These are phyloP conservation scores for Prorops nasuta DNA, from an alignment of 1,140 invertebrate genomes.

Conservation along the genomic window DNA sequence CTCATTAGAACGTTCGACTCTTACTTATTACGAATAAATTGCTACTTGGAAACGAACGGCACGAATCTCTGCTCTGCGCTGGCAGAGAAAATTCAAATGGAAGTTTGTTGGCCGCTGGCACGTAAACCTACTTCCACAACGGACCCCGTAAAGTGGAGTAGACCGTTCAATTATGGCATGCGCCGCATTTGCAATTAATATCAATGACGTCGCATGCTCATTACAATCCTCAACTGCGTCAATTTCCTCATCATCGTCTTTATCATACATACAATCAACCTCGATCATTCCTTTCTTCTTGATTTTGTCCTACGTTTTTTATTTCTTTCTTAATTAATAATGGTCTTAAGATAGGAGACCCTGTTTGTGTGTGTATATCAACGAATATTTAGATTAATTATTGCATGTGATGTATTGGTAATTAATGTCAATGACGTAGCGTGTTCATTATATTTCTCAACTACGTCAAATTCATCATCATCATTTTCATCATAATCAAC, in stretches of 20 bases:
- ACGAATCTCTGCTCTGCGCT: neutral
- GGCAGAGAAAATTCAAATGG: slow-evolving; percentile 13
- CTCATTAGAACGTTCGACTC: neutral
- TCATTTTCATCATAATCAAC: too few species aligned
- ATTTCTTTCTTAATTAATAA: neutral
- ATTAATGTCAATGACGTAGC: too few species aligned
- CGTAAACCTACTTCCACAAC: neutral
- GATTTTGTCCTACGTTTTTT: neutral
- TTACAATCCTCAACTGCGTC: too few species aligned
- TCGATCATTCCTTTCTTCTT: neutral
- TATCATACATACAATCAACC: neutral
- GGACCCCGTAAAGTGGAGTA: neutral
- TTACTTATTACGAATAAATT: too few species aligned
- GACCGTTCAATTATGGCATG: neutral
- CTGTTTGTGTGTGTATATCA: neutral
- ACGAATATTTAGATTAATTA: too few species aligned
- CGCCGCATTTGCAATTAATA: neutral
- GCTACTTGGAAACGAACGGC: too few species aligned
- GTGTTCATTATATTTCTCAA: too few species aligned
- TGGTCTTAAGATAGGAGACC: neutral
- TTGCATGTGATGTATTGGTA: too few species aligned
- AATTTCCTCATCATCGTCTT: too few species aligned
- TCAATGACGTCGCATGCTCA: neutral
- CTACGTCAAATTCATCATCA: too few species aligned
- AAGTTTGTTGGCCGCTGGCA: neutral